A percentile compares a stretch with the other conserved stretches of the same genome.
phyloP scores from a whole-genome alignment of 2,113 vertebrate species.

The Oncorhynchus nerka region DNA sequence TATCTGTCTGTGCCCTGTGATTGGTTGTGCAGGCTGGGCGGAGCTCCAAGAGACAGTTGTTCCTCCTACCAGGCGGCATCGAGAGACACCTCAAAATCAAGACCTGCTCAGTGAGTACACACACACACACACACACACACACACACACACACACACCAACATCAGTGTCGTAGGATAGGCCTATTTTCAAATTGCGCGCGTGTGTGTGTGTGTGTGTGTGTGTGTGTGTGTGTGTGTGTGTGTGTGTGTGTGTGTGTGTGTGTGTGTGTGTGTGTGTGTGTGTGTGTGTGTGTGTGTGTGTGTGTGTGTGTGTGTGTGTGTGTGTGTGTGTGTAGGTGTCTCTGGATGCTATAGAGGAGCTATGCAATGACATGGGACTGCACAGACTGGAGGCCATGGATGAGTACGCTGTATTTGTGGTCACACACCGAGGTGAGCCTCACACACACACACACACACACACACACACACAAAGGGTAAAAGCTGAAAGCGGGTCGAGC shows the following conservation, averaged over 20 bases:
- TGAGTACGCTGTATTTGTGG: slow-evolving; percentile 91
- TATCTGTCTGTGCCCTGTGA: slow-evolving; percentile 12
- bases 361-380: slow-evolving; percentile 92
- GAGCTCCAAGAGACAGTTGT: slow-evolving; percentile 94
- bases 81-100: slow-evolving; percentile 96
- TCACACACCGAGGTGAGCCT: slow-evolving; percentile 83
- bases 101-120: slow-evolving; percentile 86
- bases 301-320: neutral
- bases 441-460: neutral
- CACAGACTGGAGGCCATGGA: slow-evolving; percentile 80
- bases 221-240: fast-evolving
- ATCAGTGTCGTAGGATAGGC: too few species aligned
- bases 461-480: too few species aligned
- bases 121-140: neutral
- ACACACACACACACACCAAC: neutral
- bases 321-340: slow-evolving; percentile 76
- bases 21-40: slow-evolving; percentile 83
- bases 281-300: too few species aligned
- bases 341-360: slow-evolving; percentile 87
- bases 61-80: slow-evolving; percentile 89
- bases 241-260: fast-evolving
- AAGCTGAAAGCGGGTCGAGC: neutral
- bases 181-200: too few species aligned
- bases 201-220: fast-evolving
- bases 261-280: fast-evolving